These are phyloP conservation scores for Timema cristinae DNA, from an alignment of 2,888 invertebrate species.

Conservation along the genomic window DNA sequence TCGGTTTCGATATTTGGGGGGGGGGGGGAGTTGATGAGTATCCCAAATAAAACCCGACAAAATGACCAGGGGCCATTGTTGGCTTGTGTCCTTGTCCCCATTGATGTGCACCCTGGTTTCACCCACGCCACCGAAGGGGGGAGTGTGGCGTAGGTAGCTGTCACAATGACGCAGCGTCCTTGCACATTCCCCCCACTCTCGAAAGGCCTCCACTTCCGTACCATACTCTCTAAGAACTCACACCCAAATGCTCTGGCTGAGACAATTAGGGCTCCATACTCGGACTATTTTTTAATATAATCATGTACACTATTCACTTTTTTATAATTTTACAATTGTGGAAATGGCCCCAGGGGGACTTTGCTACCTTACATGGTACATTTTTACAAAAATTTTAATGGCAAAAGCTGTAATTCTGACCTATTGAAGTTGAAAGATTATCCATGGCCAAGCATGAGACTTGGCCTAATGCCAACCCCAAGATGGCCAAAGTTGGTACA, in stretches of 20 bases:
- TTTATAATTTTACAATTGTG: not conserved
- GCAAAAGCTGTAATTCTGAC: constrained; percentile 35
- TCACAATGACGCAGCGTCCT: constrained; percentile 57
- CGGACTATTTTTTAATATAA: constrained; percentile 40
- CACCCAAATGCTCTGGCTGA: constrained; percentile 43
- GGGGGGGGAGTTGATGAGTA: no score
- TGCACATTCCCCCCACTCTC: constrained; percentile 47
- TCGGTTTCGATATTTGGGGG: no score
- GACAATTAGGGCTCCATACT: constrained; percentile 53
- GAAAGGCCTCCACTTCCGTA: constrained; percentile 35
- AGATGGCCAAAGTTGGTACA: constrained; percentile 43
- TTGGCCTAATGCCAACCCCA: constrained; percentile 52
- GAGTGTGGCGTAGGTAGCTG: constrained; percentile 52
- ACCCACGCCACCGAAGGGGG: constrained; percentile 53
- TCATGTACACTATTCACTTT: not conserved
- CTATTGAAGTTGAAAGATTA: constrained; percentile 47
- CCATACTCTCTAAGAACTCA: constrained; percentile 37
- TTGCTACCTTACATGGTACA: not conserved
- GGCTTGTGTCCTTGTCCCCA: constrained; percentile 44
- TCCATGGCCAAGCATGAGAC: constrained; percentile 52
- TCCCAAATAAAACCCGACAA: no score
- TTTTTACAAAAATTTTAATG: not conserved
- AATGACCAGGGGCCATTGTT: no score
- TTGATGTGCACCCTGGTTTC: constrained; percentile 56
- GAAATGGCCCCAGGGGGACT: no score